Evolutionary conservation across 2,888 invertebrate species (phyloP).

Genomic region (Nephrotoma guestfalica): DNA sequence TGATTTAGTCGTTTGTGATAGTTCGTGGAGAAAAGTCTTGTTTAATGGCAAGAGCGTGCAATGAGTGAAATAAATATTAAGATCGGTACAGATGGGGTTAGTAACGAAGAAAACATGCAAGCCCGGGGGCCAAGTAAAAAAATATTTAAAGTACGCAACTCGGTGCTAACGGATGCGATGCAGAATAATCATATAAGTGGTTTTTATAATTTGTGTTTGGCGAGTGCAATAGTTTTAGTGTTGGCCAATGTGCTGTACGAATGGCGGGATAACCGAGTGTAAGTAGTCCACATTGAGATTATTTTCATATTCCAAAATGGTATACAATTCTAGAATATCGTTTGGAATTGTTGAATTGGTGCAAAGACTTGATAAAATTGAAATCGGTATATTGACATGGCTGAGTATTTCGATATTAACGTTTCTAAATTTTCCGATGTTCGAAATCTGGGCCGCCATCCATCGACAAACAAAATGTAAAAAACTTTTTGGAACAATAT

Average conservation of each 20-base stretch:
- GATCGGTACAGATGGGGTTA: not conserved
- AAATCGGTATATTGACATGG: not conserved
- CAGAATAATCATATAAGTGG: slow-evolving; percentile 56
- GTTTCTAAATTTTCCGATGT: not conserved
- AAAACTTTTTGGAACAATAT: not conserved
- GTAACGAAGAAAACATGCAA: no score
- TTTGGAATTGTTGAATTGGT: not conserved
- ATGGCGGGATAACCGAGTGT: slow-evolving; percentile 53
- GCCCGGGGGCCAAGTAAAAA: slow-evolving; percentile 33
- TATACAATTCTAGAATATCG: not conserved
- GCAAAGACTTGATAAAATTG: not conserved
- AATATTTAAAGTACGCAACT: slow-evolving; percentile 47
- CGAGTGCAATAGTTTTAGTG: slow-evolving; percentile 52
- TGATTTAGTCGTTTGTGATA: not conserved
- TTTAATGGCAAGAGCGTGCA: no score
- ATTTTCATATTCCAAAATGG: not conserved
- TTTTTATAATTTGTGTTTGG: slow-evolving; percentile 64
- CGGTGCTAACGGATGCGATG: slow-evolving; percentile 57
- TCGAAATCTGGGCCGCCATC: not conserved
- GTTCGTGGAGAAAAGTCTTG: not conserved
- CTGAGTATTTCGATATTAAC: not conserved
- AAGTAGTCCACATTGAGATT: slow-evolving; percentile 19
- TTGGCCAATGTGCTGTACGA: slow-evolving; percentile 55
- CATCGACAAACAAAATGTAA: not conserved
- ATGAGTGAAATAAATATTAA: not conserved